These are phyloP conservation scores for Mergus octosetaceus DNA, from an alignment of 2,797 vertebrate genomes.

Conservation along the genomic window DNA sequence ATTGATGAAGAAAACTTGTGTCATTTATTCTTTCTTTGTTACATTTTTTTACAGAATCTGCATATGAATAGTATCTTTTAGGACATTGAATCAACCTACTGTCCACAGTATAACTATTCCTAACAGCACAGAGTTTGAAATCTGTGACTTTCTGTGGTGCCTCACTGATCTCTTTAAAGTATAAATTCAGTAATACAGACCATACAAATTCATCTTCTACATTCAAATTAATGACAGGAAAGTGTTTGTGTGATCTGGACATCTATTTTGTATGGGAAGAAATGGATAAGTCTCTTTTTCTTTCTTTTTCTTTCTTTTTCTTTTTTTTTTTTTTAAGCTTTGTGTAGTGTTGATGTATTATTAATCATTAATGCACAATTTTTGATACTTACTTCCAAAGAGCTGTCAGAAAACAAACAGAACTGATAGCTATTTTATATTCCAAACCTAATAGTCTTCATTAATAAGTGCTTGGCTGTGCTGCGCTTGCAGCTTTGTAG, in stretches of 20 bases:
- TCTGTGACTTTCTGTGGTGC: not conserved
- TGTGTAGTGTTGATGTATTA: not conserved
- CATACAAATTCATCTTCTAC: not conserved
- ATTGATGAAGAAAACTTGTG: not conserved
- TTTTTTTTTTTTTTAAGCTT: not conserved
- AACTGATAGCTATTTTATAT: conserved; percentile 3
- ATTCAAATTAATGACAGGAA: not conserved
- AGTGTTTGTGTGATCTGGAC: not conserved
- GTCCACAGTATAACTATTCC: not conserved
- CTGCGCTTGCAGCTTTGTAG: not conserved
- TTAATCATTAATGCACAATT: not conserved
- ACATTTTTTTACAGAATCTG: not conserved
- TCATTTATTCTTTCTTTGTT: not conserved
- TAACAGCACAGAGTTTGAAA: not conserved
- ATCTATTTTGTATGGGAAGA: not conserved
- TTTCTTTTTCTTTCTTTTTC: not conserved
- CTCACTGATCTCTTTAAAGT: not conserved
- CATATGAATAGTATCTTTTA: not conserved
- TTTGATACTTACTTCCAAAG: not conserved
- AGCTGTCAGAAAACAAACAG: conserved; percentile 18
- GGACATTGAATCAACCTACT: not conserved
- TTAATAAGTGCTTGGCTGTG: not conserved
- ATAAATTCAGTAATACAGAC: not conserved
- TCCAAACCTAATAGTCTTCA: not conserved
- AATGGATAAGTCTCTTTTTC: not conserved